These are phyloP conservation scores for Sarcoramphus papa DNA, from an alignment of 2,797 vertebrate species.

Conservation along the genomic window DNA sequence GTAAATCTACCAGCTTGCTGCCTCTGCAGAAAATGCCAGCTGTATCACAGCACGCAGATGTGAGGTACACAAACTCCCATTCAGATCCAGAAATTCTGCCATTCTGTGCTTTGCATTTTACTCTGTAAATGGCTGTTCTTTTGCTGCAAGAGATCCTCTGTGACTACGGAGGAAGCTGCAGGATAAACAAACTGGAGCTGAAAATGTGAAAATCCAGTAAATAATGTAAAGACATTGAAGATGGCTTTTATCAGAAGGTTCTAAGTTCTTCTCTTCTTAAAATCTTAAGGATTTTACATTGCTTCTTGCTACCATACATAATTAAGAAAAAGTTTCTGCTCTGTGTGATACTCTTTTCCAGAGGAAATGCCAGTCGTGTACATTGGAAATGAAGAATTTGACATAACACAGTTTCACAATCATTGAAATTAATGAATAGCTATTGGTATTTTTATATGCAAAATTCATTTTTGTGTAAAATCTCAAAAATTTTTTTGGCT, in stretches of 20 bases:
- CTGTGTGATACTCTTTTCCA: neutral
- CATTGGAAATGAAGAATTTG: neutral
- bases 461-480: neutral
- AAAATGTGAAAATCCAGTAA: neutral
- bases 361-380: neutral
- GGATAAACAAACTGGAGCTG: neutral
- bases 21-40: conserved; percentile 7
- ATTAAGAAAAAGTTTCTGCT: neutral
- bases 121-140: neutral
- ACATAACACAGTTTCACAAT: neutral
- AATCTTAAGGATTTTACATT: neutral
- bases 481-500: neutral
- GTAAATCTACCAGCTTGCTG: neutral
- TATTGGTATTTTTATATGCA: neutral
- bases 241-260: neutral
- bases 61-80: neutral
- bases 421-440: neutral
- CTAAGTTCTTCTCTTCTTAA: neutral
- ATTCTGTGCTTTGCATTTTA: neutral
- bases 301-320: neutral
- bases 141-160: neutral
- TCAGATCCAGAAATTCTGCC: neutral
- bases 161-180: neutral
- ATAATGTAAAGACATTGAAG: neutral
- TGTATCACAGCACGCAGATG: neutral